These are phyloP conservation scores for Chirona hameri DNA, from an alignment of 2,888 invertebrate species.

Conservation along the genomic window DNA sequence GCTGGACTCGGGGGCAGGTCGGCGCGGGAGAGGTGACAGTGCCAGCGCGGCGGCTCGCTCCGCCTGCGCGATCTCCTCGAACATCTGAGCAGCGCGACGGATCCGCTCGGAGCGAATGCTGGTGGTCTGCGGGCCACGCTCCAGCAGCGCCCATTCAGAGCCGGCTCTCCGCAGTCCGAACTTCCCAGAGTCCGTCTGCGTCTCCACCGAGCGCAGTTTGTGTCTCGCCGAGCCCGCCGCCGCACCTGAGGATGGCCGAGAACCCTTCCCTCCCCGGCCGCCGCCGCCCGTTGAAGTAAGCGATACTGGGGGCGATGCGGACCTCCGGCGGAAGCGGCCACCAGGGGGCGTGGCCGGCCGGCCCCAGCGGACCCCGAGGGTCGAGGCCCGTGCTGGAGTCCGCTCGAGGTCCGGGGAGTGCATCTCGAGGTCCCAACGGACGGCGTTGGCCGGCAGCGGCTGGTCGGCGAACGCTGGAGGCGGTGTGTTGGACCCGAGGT, in stretches of 20 bases:
- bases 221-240: not conserved
- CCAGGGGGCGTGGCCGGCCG: not conserved
- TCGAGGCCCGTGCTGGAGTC: not conserved
- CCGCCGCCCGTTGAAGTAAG: not conserved
- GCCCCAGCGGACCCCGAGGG: not conserved
- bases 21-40: not conserved
- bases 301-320: not conserved
- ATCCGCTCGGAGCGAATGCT: not conserved
- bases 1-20: not conserved
- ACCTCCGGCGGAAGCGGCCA: not conserved
- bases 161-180: not conserved
- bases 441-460: not conserved
- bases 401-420: not conserved
- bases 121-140: not conserved
- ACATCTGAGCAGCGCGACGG: not conserved
- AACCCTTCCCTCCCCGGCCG: not conserved
- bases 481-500: not conserved
- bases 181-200: not conserved
- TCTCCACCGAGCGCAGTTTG: not conserved
- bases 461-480: not conserved
- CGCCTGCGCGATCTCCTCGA: conserved; percentile 23
- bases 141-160: not conserved
- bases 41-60: conserved; percentile 8
- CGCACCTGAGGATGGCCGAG: not conserved
- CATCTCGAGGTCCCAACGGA: not conserved